These are phyloP conservation scores for Channallabes apus DNA, from an alignment of 2,797 vertebrate species.

Conservation along the genomic window DNA sequence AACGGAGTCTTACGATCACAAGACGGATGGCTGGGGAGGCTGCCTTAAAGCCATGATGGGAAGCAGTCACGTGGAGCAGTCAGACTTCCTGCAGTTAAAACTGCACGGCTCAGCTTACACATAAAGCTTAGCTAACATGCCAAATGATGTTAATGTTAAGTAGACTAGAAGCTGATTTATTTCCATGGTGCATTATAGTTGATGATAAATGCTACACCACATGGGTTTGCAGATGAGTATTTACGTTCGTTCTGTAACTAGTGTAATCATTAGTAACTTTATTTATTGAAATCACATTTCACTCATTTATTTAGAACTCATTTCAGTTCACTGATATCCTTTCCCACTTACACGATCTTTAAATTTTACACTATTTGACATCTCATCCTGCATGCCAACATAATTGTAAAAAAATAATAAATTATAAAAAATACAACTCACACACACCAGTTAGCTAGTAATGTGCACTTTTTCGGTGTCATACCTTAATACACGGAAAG, in stretches of 20 bases:
- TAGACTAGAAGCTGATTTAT: not conserved
- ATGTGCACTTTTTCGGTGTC: not conserved
- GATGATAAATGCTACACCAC: not conserved
- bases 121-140: not conserved
- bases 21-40: not conserved
- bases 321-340: not conserved
- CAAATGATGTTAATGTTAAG: not conserved
- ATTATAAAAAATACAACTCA: no score
- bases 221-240: not conserved
- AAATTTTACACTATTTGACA: not conserved
- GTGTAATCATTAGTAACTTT: not conserved
- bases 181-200: not conserved
- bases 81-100: not conserved
- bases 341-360: not conserved
- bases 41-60: not conserved
- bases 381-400: not conserved
- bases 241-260: not conserved
- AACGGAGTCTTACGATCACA: not conserved
- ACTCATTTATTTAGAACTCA: not conserved
- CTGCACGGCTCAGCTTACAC: not conserved
- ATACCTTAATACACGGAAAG: not conserved
- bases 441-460: not conserved
- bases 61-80: not conserved
- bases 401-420: not conserved
- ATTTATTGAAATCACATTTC: not conserved